These are phyloP conservation scores for Ectobius pallidus DNA, from an alignment of 2,888 invertebrate species.

Conservation along the genomic window DNA sequence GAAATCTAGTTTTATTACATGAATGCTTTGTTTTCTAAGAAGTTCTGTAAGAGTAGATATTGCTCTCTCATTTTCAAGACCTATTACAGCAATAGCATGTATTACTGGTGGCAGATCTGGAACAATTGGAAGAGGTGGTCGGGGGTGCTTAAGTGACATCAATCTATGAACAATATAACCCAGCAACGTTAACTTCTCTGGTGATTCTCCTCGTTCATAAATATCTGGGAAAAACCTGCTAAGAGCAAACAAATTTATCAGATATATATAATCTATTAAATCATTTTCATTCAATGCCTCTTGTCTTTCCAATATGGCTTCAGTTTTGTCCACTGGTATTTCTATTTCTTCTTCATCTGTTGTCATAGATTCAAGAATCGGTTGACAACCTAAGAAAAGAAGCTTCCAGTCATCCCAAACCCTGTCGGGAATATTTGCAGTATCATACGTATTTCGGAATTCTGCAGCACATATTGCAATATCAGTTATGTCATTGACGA, in stretches of 20 bases:
- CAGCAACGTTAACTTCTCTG: conserved; percentile 55
- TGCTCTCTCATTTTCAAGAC: neutral
- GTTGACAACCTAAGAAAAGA: conserved; percentile 61
- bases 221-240: conserved; percentile 51
- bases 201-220: conserved; percentile 50
- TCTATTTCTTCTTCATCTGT: neutral
- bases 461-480: conserved; percentile 61
- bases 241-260: conserved; percentile 61
- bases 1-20: neutral
- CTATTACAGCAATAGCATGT: conserved; percentile 55
- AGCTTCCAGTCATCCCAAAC: conserved; percentile 63
- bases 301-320: conserved; percentile 53
- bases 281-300: conserved; percentile 61
- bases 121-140: conserved; percentile 52
- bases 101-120: conserved; percentile 55
- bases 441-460: conserved; percentile 49
- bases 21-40: neutral
- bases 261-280: conserved; percentile 63
- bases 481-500: conserved; percentile 62
- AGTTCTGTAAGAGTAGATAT: neutral
- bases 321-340: neutral
- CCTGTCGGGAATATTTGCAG: conserved; percentile 56
- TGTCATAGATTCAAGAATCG: conserved; percentile 58
- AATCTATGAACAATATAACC: conserved; percentile 62
- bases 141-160: conserved; percentile 59